A percentile compares a stretch with the other conserved stretches of the same genome.
These are phyloP conservation scores for Lepas anatifera DNA, from an alignment of 2,888 invertebrate species.

Conservation along the genomic window DNA sequence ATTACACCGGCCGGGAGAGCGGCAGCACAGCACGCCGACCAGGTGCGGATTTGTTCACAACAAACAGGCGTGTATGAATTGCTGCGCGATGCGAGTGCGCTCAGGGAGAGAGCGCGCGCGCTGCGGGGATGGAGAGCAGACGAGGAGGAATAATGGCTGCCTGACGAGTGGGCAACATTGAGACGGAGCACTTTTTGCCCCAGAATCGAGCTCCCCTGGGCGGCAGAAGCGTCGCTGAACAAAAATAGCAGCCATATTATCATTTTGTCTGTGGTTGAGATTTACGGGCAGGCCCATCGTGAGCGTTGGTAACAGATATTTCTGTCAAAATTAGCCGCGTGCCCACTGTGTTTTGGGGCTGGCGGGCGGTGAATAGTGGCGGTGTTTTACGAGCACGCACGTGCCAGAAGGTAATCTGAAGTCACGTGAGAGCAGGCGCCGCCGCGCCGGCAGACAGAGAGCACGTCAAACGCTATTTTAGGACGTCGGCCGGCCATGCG, in stretches of 20 bases:
- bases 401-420: neutral
- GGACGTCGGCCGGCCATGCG: neutral
- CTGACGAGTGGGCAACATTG: neutral
- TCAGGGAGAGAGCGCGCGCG: too few species aligned
- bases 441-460: neutral
- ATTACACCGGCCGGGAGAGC: neutral
- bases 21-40: too few species aligned
- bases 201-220: neutral
- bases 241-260: conserved; percentile 6
- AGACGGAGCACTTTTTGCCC: neutral
- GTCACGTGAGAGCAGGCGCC: neutral
- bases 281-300: neutral
- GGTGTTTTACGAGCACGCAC: conserved; percentile 4
- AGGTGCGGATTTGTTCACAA: conserved; percentile 11
- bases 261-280: conserved; percentile 4
- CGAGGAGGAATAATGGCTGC: too few species aligned
- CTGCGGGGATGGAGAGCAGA: neutral
- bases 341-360: neutral
- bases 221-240: neutral
- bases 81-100: too few species aligned
- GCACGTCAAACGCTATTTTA: conserved; percentile 5
- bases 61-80: neutral
- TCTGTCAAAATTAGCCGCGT: conserved; percentile 6
- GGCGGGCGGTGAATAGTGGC: neutral
- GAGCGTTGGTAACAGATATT: conserved; percentile 9